Evolutionary conservation across 1,140 invertebrate species (phyloP), one percentile per base, ranked within the genome.

Genomic region (Doryteuthis pealeii): DNA sequence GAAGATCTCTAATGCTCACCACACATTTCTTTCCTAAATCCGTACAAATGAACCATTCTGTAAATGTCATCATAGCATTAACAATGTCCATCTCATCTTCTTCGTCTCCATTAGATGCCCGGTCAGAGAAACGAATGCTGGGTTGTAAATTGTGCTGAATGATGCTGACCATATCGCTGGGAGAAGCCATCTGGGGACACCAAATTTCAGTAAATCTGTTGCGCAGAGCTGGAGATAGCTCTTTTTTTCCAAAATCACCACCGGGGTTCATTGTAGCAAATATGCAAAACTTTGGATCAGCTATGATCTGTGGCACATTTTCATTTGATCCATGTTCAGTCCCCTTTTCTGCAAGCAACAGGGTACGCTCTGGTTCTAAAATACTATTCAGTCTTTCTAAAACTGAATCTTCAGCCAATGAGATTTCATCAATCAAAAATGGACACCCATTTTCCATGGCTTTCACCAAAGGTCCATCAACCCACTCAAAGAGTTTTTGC

Each of bases 221-320:
- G 72, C 98, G 91, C 4, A 99, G 87, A 0, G 98, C 98, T 14
- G 97, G 97, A 0, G 98, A 99, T 14, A 99, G 89, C 88, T 99
- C 98, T 89, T 99, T 99, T 86, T 99, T 99, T 0, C 98, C 98
- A 89, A 95, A 99, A 91, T 99, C 98, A 14, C 98, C 98, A 26
- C 97, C 97, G 30, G 98, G 98, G 90, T 99, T 99, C 98, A 99
- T 99, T 0, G 98, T 99, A 10, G 96, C 96, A 73, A 99, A 91
- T 81, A 99, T 95, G 77, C 95, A 91, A 86, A 99, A 99, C 15
- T 92, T 90, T 18, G 91, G 81, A 76, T 92, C 82, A 0, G 98
- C 97, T 70, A 90, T 84, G 43, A 90, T 81, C 69, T 78, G 74
- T 72, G 87, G 84, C 26, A 81, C 78, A 22, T 83, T 77, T 28